Evolutionary conservation across 2,113 vertebrate species (phyloP).

Genomic region (Sinocyclocheilus maitianheensis): DNA sequence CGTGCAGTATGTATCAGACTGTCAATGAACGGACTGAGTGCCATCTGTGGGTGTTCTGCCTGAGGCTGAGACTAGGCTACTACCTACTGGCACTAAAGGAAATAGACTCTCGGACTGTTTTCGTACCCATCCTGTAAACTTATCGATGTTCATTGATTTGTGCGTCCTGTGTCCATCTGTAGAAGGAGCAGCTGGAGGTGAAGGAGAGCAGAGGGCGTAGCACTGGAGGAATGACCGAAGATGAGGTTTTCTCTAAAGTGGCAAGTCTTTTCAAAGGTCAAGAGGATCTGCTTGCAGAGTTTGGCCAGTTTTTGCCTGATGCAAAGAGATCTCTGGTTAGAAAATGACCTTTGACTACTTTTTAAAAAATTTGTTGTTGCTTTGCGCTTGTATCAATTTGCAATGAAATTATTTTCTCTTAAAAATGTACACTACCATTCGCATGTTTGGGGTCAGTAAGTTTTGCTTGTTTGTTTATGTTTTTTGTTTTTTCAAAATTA

Average conservation of each 20-base stretch:
- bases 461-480: too few species aligned
- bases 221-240: conserved; percentile 93
- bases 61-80: neutral
- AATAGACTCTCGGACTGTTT: conserved; percentile 8
- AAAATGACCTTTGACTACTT: conserved; percentile 27
- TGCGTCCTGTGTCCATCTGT: conserved; percentile 36
- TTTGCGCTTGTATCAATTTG: neutral
- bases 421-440: neutral
- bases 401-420: neutral
- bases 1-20: neutral
- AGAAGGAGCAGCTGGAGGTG: conserved; percentile 95
- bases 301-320: conserved; percentile 95
- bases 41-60: neutral
- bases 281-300: conserved; percentile 94
- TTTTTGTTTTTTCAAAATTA: too few species aligned
- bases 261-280: conserved; percentile 96
- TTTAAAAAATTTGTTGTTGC: neutral
- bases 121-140: neutral
- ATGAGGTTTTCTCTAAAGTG: conserved; percentile 97
- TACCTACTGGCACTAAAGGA: neutral
- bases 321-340: conserved; percentile 95
- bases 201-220: conserved; percentile 86
- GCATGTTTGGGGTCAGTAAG: neutral
- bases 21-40: neutral
- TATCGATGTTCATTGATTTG: conserved; percentile 16